phyloP scores from a whole-genome alignment of 2,888 invertebrate genomes.

The Protophormia terraenovae region DNA sequence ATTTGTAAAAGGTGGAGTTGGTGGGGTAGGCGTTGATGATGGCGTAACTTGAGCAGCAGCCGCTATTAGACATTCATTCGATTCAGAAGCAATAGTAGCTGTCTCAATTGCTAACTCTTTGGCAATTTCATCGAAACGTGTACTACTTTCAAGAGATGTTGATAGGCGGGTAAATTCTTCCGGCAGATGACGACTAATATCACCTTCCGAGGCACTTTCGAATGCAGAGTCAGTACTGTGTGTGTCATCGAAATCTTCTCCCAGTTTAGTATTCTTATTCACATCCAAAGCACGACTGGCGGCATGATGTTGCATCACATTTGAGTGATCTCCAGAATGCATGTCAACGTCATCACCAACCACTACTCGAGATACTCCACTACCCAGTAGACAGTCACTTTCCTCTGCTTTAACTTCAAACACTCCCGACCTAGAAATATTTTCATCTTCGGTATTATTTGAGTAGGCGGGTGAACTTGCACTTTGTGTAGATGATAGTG shows the following conservation, averaged over 20 bases:
- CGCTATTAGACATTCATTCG: conserved; percentile 75
- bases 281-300: conserved; percentile 76
- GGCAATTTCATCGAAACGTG: conserved; percentile 75
- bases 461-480: conserved; percentile 36
- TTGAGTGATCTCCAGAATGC: conserved; percentile 18
- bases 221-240: conserved; percentile 80
- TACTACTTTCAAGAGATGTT: conserved; percentile 76
- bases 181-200: conserved; percentile 79
- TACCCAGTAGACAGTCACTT: conserved; percentile 73
- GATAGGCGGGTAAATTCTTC: conserved; percentile 78
- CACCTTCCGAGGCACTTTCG: conserved; percentile 80
- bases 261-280: conserved; percentile 76
- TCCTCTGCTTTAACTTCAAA: conserved; percentile 77
- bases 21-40: conserved; percentile 71
- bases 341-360: conserved; percentile 49
- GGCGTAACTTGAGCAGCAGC: conserved; percentile 70
- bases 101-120: conserved; percentile 78
- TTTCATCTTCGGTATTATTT: conserved; percentile 16
- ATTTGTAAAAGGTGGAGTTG: conserved; percentile 58
- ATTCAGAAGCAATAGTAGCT: conserved; percentile 79
- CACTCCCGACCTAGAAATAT: conserved; percentile 61
- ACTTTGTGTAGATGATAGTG: conserved; percentile 26
- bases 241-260: conserved; percentile 79
- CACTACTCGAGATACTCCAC: conserved; percentile 33
- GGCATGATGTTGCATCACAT: conserved; percentile 60